Evolutionary conservation across 23 tunicate species (phyloP).

Genomic region (Ascidia mentula): DNA sequence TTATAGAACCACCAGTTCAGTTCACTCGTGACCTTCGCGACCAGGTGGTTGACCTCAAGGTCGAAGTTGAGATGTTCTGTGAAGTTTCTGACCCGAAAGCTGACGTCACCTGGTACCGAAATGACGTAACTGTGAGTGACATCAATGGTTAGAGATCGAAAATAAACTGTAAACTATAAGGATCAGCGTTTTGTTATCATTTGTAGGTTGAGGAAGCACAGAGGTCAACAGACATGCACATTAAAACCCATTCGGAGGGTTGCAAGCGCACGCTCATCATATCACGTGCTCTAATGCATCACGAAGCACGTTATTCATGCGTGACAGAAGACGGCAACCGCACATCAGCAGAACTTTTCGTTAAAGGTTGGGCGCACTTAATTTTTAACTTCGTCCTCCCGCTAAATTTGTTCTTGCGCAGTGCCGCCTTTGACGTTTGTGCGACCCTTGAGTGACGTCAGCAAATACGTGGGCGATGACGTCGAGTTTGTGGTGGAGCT

Average conservation of each 20-base stretch:
- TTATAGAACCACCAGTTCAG: slow-evolving; percentile 39
- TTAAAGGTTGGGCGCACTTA: slow-evolving; percentile 23
- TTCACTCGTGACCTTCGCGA: slow-evolving; percentile 46
- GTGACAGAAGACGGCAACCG: slow-evolving; percentile 17
- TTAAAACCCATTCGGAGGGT: slow-evolving; percentile 18
- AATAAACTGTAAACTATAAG: too few relatives aligned
- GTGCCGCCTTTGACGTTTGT: slow-evolving; percentile 39
- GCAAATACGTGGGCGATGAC: slow-evolving; percentile 43
- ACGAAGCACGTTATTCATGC: slow-evolving; percentile 51
- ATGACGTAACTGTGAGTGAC: slow-evolving; percentile 40
- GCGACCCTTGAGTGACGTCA: slow-evolving; percentile 18
- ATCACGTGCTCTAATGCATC: slow-evolving; percentile 39
- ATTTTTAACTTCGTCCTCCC: not conserved
- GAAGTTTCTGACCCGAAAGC: slow-evolving; percentile 46
- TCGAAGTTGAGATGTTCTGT: slow-evolving; percentile 25
- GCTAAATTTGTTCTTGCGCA: not conserved
- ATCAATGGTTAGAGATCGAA: too few relatives aligned
- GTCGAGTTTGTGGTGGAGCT: slow-evolving; percentile 22
- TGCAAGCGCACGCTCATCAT: slow-evolving; percentile 27
- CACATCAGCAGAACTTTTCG: slow-evolving; percentile 45
- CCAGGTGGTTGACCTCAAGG: slow-evolving; percentile 44
- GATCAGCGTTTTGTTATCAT: not conserved
- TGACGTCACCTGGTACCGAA: slow-evolving; percentile 58
- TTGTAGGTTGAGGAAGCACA: slow-evolving; percentile 12
- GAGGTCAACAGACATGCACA: slow-evolving; percentile 3